phyloP scores from a whole-genome alignment of 2,113 vertebrate species.

The Syrmaticus mikado region DNA sequence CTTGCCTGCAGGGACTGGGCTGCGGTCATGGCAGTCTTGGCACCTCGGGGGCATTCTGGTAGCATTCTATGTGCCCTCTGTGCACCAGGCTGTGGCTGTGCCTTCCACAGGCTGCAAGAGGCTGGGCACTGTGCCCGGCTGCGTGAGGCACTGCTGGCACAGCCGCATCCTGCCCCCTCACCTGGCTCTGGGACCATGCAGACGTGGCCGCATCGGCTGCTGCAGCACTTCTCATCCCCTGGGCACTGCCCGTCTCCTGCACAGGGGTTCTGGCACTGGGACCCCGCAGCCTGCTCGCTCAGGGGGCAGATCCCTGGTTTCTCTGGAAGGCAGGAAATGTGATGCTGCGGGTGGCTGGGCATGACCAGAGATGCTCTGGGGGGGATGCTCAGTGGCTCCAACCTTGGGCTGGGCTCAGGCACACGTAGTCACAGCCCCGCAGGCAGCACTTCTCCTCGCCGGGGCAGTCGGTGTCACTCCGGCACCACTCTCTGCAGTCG shows the following conservation, averaged over 20 bases:
- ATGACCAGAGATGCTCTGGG: accelerated
- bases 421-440: neutral
- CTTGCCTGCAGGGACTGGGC: neutral
- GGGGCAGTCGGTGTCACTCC: neutral
- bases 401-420: neutral
- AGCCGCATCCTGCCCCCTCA: neutral
- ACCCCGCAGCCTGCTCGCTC: accelerated
- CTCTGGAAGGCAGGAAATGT: neutral
- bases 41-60: too few relatives aligned
- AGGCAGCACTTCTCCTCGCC: slow-evolving; percentile 43
- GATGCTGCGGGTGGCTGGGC: neutral
- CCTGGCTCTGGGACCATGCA: slow-evolving; percentile 3
- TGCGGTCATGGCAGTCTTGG: neutral
- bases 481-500: slow-evolving; percentile 18
- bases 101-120: accelerated
- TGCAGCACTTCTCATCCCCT: slow-evolving; percentile 9
- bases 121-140: accelerated
- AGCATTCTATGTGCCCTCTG: neutral
- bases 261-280: neutral
- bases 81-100: accelerated
- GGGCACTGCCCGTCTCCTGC: slow-evolving; percentile 32
- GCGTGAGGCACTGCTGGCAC: accelerated
- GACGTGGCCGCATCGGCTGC: neutral
- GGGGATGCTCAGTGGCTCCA: accelerated
- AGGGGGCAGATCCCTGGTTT: slow-evolving; percentile 44